Conservation (phyloP, 2,888 invertebrate genomes). For the Prenolepis imparis region DNA sequence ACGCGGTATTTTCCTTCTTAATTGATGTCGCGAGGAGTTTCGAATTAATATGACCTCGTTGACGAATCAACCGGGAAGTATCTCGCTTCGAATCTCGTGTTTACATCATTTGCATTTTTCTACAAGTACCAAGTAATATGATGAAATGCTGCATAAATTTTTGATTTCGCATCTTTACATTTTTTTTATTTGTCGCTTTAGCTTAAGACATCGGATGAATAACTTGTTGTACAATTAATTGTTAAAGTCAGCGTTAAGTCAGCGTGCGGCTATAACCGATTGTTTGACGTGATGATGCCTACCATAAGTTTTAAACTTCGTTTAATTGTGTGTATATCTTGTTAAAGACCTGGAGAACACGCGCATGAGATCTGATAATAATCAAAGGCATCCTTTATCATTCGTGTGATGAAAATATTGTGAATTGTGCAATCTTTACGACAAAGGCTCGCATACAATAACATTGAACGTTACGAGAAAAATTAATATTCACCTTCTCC, state of each 20-base stretch:
- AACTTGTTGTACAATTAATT: slow-evolving; percentile 81
- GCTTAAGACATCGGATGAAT: slow-evolving; percentile 62
- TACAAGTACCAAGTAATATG: not conserved
- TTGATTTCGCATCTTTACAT: not conserved
- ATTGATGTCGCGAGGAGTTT: slow-evolving; percentile 60
- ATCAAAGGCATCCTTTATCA: slow-evolving; percentile 50
- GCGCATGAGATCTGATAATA: slow-evolving; percentile 54
- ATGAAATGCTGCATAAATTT: not conserved
- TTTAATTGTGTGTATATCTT: slow-evolving; percentile 74
- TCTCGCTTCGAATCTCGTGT: not conserved
- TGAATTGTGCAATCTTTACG: slow-evolving; percentile 22
- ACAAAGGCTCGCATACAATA: not conserved
- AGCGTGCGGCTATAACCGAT: no score
- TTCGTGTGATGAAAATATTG: slow-evolving; percentile 28
- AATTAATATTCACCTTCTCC: slow-evolving; percentile 39
- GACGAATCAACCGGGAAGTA: not conserved
- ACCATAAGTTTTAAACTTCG: slow-evolving; percentile 75
- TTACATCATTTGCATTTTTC: not conserved
- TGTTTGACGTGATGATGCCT: slow-evolving; percentile 79
- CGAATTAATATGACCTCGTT: slow-evolving; percentile 4
- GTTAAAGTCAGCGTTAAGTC: slow-evolving; percentile 34
- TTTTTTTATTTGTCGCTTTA: not conserved
- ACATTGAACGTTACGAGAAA: slow-evolving; percentile 23
- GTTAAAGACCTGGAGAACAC: slow-evolving; percentile 78
- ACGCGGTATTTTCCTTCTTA: slow-evolving; percentile 49